Percentiles rank a stretch among this genome's conserved stretches.
phyloP scores from a whole-genome alignment of 2,113 vertebrate species.

The Tyto alba region DNA sequence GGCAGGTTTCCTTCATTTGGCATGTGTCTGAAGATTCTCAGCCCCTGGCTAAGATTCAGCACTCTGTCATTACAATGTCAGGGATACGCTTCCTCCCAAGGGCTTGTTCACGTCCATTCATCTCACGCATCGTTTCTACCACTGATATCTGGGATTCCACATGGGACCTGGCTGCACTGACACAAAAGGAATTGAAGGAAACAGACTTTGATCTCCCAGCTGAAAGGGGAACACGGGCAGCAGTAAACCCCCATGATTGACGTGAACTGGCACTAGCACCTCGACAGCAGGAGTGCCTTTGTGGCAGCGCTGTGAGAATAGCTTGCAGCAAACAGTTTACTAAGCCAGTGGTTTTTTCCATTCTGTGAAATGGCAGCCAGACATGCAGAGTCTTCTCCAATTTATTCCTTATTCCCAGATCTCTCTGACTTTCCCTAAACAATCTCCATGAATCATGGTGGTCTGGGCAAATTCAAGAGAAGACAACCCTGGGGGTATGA shows the following conservation, averaged over 20 bases:
- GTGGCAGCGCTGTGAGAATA: not conserved
- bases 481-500: not conserved
- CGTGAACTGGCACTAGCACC: not conserved
- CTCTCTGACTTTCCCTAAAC: not conserved
- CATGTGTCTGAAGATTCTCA: not conserved
- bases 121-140: not conserved
- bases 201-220: not conserved
- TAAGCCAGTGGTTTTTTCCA: not conserved
- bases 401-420: not conserved
- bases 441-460: fast-evolving
- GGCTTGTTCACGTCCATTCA: not conserved
- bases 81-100: not conserved
- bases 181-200: not conserved
- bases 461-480: not conserved
- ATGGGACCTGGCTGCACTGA: not conserved
- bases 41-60: not conserved
- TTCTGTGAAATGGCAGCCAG: not conserved
- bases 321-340: not conserved
- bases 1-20: not conserved
- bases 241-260: not conserved
- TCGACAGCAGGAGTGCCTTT: not conserved
- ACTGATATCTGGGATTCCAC: not conserved
- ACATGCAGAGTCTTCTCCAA: not conserved
- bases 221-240: not conserved
- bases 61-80: not conserved